These are phyloP conservation scores for Arenaria interpres DNA, from an alignment of 2,113 vertebrate genomes.

Conservation along the genomic window DNA sequence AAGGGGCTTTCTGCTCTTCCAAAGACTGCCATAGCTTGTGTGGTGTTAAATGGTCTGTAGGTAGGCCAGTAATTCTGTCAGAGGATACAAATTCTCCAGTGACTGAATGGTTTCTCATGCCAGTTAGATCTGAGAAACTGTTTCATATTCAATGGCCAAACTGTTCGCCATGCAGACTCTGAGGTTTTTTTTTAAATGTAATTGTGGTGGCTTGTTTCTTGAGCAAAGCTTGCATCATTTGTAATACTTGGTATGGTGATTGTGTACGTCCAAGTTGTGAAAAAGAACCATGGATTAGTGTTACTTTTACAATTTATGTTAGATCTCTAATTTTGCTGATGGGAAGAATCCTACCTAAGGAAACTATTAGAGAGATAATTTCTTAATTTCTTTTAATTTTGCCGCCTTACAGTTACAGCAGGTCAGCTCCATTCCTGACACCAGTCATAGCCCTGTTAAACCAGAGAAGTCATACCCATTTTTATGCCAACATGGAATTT, in stretches of 20 bases:
- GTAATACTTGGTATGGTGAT: neutral
- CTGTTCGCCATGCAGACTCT: neutral
- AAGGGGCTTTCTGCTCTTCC: neutral
- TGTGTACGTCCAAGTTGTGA: neutral
- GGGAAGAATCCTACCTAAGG: neutral
- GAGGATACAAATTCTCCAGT: neutral
- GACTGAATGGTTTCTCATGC: neutral
- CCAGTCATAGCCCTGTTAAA: neutral
- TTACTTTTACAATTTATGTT: slow-evolving; percentile 4
- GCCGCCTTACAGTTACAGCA: neutral
- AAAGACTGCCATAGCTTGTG: neutral
- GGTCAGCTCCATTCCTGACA: neutral
- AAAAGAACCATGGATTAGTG: neutral
- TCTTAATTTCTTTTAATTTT: neutral
- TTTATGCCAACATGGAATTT: neutral
- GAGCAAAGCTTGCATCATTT: neutral
- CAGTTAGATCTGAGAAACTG: neutral
- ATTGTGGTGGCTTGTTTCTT: neutral
- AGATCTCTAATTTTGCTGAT: neutral
- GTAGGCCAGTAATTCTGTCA: neutral
- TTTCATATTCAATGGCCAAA: neutral
- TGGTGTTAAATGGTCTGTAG: neutral
- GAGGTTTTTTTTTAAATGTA: neutral
- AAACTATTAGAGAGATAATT: neutral
- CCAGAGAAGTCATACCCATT: neutral